These are phyloP conservation scores for Drosophila nigromelanica DNA, from an alignment of 1,140 invertebrate species.

Conservation along the genomic window DNA sequence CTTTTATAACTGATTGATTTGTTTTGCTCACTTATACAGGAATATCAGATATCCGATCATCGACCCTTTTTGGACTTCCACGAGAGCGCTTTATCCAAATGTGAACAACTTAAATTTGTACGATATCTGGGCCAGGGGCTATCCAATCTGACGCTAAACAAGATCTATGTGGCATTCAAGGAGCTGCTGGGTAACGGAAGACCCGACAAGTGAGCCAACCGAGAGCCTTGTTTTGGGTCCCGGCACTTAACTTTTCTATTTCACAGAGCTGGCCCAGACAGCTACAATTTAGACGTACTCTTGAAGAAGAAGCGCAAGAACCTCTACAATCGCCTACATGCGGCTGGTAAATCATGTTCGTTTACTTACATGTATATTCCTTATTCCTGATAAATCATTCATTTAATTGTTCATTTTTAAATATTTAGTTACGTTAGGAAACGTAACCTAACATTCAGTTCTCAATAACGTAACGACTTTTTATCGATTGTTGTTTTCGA, in stretches of 20 bases:
- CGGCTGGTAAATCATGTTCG: constrained; percentile 54
- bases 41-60: constrained; percentile 84
- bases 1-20: constrained; percentile 17
- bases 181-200: constrained; percentile 69
- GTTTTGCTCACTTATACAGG: constrained; percentile 48
- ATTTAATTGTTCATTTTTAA: no score
- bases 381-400: no score
- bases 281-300: constrained; percentile 74
- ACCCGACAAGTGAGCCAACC: constrained; percentile 72
- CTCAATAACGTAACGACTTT: no score
- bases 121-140: constrained; percentile 84
- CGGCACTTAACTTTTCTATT: not conserved
- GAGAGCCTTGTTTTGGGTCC: no score
- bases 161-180: constrained; percentile 82
- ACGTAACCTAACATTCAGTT: no score
- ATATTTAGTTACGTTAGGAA: no score
- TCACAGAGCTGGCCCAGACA: constrained; percentile 54
- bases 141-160: constrained; percentile 83
- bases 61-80: constrained; percentile 84
- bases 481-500: no score
- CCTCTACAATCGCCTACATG: constrained; percentile 79
- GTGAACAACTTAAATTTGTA: constrained; percentile 84
- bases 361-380: not conserved
- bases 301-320: constrained; percentile 82
- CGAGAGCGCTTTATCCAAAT: constrained; percentile 84